Evolutionary conservation across 2,888 invertebrate genomes (phyloP).

Genomic region (Cosmorhoe ocellata): DNA sequence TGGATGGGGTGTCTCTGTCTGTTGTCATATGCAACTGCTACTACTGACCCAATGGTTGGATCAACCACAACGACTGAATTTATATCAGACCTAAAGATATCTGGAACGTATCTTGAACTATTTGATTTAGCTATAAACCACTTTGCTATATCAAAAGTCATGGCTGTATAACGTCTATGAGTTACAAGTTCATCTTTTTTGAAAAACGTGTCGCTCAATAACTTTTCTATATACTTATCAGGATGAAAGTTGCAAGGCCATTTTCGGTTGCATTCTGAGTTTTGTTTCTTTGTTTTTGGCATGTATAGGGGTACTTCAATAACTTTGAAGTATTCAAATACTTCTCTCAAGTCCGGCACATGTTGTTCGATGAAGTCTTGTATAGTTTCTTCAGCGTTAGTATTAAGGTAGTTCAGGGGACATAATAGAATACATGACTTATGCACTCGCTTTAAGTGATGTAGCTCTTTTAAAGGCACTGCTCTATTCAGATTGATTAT

Average conservation of each 20-base stretch:
- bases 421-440: slow-evolving; percentile 82
- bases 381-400: slow-evolving; percentile 56
- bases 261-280: slow-evolving; percentile 77
- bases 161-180: slow-evolving; percentile 83
- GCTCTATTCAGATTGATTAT: slow-evolving; percentile 82
- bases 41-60: slow-evolving; percentile 83
- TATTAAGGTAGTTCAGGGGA: slow-evolving; percentile 53
- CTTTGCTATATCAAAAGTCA: slow-evolving; percentile 80
- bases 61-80: slow-evolving; percentile 86
- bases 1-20: slow-evolving; percentile 86
- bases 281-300: slow-evolving; percentile 87
- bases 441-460: slow-evolving; percentile 88
- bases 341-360: slow-evolving; percentile 71
- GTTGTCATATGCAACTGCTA: slow-evolving; percentile 86
- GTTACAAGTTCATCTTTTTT: slow-evolving; percentile 28
- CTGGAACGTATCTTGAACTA: slow-evolving; percentile 19
- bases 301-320: slow-evolving; percentile 82
- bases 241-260: slow-evolving; percentile 96
- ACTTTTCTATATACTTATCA: slow-evolving; percentile 86
- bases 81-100: slow-evolving; percentile 35
- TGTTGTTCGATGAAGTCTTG: slow-evolving; percentile 64
- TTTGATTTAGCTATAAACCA: slow-evolving; percentile 42
- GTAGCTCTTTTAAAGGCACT: slow-evolving; percentile 83
- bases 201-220: slow-evolving; percentile 85
- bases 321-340: slow-evolving; percentile 78